phyloP scores from a whole-genome alignment of 2,113 vertebrate genomes.

The Narcine bancroftii region DNA sequence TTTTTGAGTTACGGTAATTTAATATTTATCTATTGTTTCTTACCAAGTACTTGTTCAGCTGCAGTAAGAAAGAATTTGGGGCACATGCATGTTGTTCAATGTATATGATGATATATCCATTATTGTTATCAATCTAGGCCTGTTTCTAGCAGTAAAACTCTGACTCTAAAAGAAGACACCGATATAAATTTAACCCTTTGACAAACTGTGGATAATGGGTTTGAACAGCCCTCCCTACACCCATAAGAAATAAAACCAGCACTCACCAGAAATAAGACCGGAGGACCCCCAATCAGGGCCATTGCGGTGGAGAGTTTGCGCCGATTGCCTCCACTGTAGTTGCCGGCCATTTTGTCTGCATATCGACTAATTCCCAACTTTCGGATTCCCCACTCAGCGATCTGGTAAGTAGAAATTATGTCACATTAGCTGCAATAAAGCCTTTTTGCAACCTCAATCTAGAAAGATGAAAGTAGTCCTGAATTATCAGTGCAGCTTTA shows the following conservation, averaged over 20 bases:
- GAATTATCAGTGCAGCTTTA: not conserved
- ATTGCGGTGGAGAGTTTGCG: slow-evolving; percentile 96
- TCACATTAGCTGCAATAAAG: not conserved
- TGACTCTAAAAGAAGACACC: not conserved
- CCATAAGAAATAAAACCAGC: slow-evolving; percentile 88
- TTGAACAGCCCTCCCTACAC: slow-evolving; percentile 47
- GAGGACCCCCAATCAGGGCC: slow-evolving; percentile 84
- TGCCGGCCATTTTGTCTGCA: slow-evolving; percentile 78
- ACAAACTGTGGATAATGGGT: not conserved
- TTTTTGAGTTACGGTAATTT: no score
- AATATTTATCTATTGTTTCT: no score
- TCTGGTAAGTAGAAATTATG: slow-evolving; percentile 51
- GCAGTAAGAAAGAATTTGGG: no score
- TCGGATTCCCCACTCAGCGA: slow-evolving; percentile 90
- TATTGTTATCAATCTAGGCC: no score
- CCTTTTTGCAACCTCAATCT: not conserved
- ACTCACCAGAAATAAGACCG: slow-evolving; percentile 94
- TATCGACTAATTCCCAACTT: slow-evolving; percentile 88
- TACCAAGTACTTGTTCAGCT: no score
- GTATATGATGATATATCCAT: no score
- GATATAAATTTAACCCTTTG: not conserved
- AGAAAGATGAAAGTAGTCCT: not conserved
- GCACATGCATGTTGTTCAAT: no score
- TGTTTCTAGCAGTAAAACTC: no score
- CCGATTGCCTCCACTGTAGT: slow-evolving; percentile 90